A percentile compares a stretch with the other conserved stretches of the same genome.
Conservation (phyloP, 30 jellyfish, hydroid and myxozoan species). For the Aurelia sp. region DNA sequence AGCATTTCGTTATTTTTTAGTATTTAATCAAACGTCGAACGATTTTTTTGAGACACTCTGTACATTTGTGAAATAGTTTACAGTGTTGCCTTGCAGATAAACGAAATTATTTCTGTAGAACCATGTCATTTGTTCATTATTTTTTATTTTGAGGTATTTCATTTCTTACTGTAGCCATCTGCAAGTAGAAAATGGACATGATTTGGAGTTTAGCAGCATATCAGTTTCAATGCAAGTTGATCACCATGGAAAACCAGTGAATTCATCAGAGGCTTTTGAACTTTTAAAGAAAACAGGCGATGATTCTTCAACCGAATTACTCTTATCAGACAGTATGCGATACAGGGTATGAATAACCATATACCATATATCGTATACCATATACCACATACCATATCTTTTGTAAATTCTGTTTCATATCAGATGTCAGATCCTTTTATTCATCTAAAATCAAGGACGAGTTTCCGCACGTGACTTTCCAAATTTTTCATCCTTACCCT, state of each 20-base stretch:
- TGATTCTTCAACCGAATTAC: slow-evolving; percentile 69
- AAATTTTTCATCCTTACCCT: no score
- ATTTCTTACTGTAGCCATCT: slow-evolving; percentile 9
- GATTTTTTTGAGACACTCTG: no score
- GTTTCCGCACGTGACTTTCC: no score
- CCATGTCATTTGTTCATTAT: not conserved
- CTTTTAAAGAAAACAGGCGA: slow-evolving; percentile 68
- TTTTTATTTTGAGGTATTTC: not conserved
- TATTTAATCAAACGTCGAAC: no score
- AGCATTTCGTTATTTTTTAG: no score
- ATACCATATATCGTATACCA: no score
- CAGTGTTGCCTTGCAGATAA: no score
- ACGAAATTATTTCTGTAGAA: not conserved
- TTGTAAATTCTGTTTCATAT: no score
- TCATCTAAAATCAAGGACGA: no score
- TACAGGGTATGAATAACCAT: slow-evolving; percentile 39
- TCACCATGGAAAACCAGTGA: slow-evolving; percentile 59
- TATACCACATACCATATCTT: no score
- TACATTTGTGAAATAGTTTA: no score
- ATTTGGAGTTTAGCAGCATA: slow-evolving; percentile 81
- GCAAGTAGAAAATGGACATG: slow-evolving; percentile 37
- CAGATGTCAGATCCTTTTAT: no score
- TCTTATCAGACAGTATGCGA: slow-evolving; percentile 53
- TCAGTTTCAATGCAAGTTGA: slow-evolving; percentile 84
- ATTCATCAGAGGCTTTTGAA: slow-evolving; percentile 73